A percentile compares a stretch with the other conserved stretches of the same genome.
Evolutionary conservation across 2,113 vertebrate species (phyloP).

Genomic region (Urocitellus parryii): DNA sequence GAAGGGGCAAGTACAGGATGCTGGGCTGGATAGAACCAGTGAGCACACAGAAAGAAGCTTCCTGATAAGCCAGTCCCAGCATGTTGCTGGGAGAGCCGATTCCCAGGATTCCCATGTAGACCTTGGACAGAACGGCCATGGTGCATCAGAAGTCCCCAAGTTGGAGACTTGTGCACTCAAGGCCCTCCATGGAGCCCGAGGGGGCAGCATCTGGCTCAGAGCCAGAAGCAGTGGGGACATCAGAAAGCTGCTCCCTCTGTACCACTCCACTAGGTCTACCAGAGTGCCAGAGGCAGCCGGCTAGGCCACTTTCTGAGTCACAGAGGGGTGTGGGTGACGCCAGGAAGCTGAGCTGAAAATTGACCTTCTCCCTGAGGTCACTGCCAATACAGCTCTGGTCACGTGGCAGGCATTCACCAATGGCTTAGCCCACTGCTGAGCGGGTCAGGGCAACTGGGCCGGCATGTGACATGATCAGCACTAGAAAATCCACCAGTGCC

Average conservation of each 20-base stretch:
- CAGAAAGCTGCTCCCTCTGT: not conserved
- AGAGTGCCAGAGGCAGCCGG: constrained; percentile 31
- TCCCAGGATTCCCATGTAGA: not conserved
- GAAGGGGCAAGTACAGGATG: not conserved
- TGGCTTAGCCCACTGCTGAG: not conserved
- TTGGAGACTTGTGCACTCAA: accelerated
- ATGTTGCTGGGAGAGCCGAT: not conserved
- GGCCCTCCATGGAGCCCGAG: not conserved
- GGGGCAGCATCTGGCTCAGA: not conserved
- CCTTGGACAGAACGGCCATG: not conserved
- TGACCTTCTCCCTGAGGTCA: constrained; percentile 69
- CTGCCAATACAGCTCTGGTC: not conserved
- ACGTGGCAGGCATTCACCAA: not conserved
- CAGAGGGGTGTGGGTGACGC: constrained; percentile 50
- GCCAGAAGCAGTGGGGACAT: not conserved
- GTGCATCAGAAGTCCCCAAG: not conserved
- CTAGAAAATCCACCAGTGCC: not conserved
- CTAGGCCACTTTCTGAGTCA: constrained; percentile 77
- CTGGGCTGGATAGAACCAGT: not conserved
- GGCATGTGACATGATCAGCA: not conserved
- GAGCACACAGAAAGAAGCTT: not conserved
- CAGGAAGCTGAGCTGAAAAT: constrained; percentile 61
- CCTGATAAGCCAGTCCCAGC: not conserved
- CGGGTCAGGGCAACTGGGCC: not conserved
- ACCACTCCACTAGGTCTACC: not conserved